Evolutionary conservation across 2,888 invertebrate genomes (phyloP).

Genomic region (Ormyrus rosae): DNA sequence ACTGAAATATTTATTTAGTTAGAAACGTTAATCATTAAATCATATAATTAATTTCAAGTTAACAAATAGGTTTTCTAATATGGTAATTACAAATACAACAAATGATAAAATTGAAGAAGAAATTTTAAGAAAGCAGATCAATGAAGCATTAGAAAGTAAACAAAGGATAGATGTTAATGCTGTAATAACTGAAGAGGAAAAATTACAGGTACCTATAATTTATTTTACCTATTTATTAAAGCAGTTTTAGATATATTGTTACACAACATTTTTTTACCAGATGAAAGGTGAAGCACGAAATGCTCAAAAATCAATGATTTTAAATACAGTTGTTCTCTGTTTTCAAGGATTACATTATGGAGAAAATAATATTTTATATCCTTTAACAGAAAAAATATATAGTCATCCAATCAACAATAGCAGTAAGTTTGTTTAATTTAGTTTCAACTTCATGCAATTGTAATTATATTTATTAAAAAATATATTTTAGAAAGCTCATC

Average conservation of each 20-base stretch:
- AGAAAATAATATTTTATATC: slow-evolving; percentile 75
- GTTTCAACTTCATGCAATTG: not conserved
- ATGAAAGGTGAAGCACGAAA: slow-evolving; percentile 78
- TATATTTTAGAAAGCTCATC: slow-evolving; percentile 82
- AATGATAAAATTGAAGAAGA: slow-evolving; percentile 85
- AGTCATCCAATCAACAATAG: slow-evolving; percentile 88
- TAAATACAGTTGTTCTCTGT: slow-evolving; percentile 87
- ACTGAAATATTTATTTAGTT: too few species aligned
- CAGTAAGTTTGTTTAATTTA: slow-evolving; percentile 79
- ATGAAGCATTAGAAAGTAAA: slow-evolving; percentile 63
- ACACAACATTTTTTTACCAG: slow-evolving; percentile 61
- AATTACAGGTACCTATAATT: slow-evolving; percentile 68
- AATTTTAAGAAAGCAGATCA: slow-evolving; percentile 80
- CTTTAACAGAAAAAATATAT: slow-evolving; percentile 84
- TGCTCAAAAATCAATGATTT: slow-evolving; percentile 84
- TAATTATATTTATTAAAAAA: too few species aligned
- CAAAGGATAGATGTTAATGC: slow-evolving; percentile 68
- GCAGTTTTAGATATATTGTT: too few species aligned
- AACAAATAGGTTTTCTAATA: slow-evolving; percentile 83
- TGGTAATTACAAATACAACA: slow-evolving; percentile 92
- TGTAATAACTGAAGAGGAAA: slow-evolving; percentile 69
- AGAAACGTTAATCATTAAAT: too few species aligned
- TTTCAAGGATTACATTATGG: slow-evolving; percentile 85
- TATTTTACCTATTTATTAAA: too few species aligned
- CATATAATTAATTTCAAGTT: not conserved